Conservation (phyloP, 2,113 vertebrate genomes). For the Notothenia coriiceps region DNA sequence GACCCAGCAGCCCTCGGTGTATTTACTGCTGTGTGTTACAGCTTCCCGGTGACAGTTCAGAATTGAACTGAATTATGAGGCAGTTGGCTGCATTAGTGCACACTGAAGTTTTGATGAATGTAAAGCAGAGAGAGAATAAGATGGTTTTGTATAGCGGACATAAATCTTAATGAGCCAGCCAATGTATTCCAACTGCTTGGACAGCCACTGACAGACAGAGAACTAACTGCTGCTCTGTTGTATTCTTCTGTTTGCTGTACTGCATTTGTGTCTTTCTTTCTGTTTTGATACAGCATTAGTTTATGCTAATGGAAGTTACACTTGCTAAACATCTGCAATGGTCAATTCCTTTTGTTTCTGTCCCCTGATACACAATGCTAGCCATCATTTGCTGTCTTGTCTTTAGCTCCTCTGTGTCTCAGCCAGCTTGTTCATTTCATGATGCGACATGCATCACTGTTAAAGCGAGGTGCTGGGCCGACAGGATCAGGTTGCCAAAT, state of each 20-base stretch:
- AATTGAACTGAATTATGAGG: conserved; percentile 71
- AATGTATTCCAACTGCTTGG: conserved; percentile 62
- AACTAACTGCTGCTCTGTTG: conserved; percentile 12
- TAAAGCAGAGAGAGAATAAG: conserved; percentile 64
- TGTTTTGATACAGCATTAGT: conserved; percentile 21
- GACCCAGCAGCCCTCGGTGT: conserved; percentile 40
- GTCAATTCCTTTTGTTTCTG: conserved; percentile 19
- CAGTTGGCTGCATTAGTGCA: conserved; percentile 55
- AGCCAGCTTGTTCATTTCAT: conserved; percentile 33
- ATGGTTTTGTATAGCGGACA: conserved; percentile 58
- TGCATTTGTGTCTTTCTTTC: not conserved
- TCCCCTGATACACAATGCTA: conserved; percentile 11
- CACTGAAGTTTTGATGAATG: conserved; percentile 76
- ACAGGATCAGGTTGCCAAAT: conserved; percentile 39
- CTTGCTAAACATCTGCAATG: conserved; percentile 11
- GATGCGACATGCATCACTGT: conserved; percentile 33
- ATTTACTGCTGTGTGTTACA: conserved; percentile 62
- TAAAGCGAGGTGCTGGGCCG: conserved; percentile 29
- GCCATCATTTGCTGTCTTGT: conserved; percentile 26
- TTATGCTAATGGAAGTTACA: conserved; percentile 29
- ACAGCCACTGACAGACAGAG: conserved; percentile 41
- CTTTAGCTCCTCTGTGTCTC: conserved; percentile 11
- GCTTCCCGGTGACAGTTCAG: conserved; percentile 62
- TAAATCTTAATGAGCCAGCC: conserved; percentile 74
- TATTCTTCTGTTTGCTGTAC: conserved; percentile 36